Evolutionary conservation across 92 coral and sea anemone genomes (phyloP).

Genomic region (Desmophyllum pertusum): DNA sequence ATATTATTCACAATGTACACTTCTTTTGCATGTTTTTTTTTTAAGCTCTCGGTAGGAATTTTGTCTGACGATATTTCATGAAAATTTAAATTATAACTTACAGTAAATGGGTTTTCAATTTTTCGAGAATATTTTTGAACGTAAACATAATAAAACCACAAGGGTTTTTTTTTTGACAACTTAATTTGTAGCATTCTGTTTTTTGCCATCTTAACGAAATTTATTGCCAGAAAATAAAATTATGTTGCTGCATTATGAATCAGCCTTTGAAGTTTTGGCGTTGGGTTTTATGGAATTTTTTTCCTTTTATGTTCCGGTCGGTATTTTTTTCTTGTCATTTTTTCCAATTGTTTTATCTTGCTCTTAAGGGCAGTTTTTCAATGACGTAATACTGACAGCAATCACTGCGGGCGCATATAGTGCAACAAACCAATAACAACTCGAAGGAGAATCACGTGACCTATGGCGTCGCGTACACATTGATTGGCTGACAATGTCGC

Average conservation of each 20-base stretch:
- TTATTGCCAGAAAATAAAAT: not conserved
- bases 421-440: not conserved
- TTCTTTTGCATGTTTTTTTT: slow-evolving; percentile 6
- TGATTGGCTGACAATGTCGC: not conserved
- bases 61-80: not conserved
- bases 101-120: slow-evolving; percentile 15
- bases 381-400: not conserved
- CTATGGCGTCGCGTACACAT: not conserved
- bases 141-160: not conserved
- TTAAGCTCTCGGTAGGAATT: not conserved
- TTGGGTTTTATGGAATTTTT: slow-evolving; percentile 3
- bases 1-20: slow-evolving; percentile 21
- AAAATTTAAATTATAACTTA: not conserved
- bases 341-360: not conserved
- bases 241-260: not conserved
- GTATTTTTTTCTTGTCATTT: not conserved
- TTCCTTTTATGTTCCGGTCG: not conserved
- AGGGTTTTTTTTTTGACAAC: slow-evolving; percentile 7
- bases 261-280: not conserved
- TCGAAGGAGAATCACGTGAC: not conserved
- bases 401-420: not conserved
- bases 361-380: not conserved
- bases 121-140: slow-evolving; percentile 13
- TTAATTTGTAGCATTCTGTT: not conserved
- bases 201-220: not conserved